Base-by-base conservation (phyloP, 2,113 vertebrate species). In the Bubo bubo region DNA sequence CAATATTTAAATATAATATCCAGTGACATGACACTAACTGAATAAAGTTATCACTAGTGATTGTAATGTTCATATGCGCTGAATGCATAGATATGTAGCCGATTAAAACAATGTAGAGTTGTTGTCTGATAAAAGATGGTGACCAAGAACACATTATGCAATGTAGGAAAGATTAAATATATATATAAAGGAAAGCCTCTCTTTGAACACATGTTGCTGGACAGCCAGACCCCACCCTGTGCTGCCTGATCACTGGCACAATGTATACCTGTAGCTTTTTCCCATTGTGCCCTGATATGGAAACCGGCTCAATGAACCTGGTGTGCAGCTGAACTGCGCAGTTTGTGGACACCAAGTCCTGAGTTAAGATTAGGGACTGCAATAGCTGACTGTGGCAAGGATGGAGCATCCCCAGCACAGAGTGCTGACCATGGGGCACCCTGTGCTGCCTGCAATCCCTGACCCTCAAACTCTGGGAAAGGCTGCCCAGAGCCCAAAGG, bases 391-490 rank as follows among this genome's bases (percentile, higher is more conserved):
- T 66, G 30, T 35, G 45, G 28, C 27, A 49, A 70, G 41, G 63
- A 49, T 9, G 20, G 41, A 88, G 23, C 23, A 59, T 24, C 12
- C 27, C 27, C 37, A 50, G 45, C 21, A 53, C 7, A 11, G 34
- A 73, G 7, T 6, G 3, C 14, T 32, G 28, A 49, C n/a, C 12
- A 18, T 56, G 10, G 45, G 32, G 41, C 18, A 19, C 4, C 20
- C 45, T 43, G 9, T 2, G 2, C 4, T 49, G 21, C 18, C 35
- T 24, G 3, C 28, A n/a, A 12, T 28, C 63, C 22, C 23, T 18
- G 30, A 8, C 6, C 6, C 8, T 87, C n/a, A 26, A 0, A 0
- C 10, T 71, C 50, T 86, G 41, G 14, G 59, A 86, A 86, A 80
- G 39, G 11, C 41, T 90, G 34, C 14, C 34, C 32, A 62, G 58